phyloP scores from a whole-genome alignment of 2,888 invertebrate species.

The Nomada lathburiana region DNA sequence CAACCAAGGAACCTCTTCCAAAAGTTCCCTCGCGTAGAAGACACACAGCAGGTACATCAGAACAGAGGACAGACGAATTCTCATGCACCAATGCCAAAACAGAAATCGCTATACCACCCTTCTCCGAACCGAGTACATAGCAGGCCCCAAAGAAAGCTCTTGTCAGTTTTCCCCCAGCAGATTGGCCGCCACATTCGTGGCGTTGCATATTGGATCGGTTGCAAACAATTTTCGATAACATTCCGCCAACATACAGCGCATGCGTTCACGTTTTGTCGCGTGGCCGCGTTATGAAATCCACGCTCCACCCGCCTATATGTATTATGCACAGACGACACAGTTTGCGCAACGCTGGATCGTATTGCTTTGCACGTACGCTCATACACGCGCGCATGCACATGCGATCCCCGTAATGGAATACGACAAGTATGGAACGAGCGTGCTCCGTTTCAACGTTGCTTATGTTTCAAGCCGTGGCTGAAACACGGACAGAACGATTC shows the following conservation, averaged over 20 bases:
- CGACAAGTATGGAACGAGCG: slow-evolving; percentile 30
- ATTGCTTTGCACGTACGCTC: slow-evolving; percentile 5
- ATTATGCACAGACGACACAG: slow-evolving; percentile 60
- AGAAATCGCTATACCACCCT: no score
- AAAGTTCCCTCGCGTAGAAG: no score
- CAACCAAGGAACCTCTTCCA: no score
- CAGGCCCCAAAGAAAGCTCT: slow-evolving; percentile 49
- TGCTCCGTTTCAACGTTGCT: not conserved
- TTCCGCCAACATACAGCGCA: slow-evolving; percentile 46
- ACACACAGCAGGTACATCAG: no score
- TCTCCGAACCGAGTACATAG: not conserved
- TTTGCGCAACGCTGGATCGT: not conserved
- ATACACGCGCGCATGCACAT: not conserved
- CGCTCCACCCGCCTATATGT: slow-evolving; percentile 37
- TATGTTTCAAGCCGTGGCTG: not conserved
- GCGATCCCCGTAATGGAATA: slow-evolving; percentile 45
- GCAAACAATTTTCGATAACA: slow-evolving; percentile 71
- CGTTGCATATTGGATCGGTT: slow-evolving; percentile 39
- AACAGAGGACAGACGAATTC: no score
- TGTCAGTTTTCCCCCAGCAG: slow-evolving; percentile 49
- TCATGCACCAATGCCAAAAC: no score
- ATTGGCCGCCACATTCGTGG: slow-evolving; percentile 42
- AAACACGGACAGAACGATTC: slow-evolving; percentile 32
- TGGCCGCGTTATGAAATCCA: slow-evolving; percentile 58
- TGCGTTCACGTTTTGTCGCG: slow-evolving; percentile 60